Evolutionary conservation across 2,113 vertebrate genomes (phyloP).

Genomic region (Columbina picui): DNA sequence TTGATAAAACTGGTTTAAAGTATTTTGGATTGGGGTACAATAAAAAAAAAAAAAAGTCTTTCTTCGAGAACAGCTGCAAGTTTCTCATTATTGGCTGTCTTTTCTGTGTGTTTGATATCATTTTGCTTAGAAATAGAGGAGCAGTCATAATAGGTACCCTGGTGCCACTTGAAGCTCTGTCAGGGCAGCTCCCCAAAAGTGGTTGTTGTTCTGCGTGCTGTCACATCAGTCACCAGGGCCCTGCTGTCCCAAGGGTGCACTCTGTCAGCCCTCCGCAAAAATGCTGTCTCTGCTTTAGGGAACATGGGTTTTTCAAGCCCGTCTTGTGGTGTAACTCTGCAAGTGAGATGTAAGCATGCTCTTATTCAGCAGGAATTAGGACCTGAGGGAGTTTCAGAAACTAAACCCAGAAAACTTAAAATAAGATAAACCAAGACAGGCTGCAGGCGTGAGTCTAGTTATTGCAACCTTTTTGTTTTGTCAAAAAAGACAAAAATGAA

Average conservation of each 20-base stretch:
- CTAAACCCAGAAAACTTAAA: neutral
- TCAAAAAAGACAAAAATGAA: neutral
- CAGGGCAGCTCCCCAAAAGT: constrained; percentile 50
- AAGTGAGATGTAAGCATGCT: neutral
- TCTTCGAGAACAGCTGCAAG: constrained; percentile 71
- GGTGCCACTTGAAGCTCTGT: constrained; percentile 64
- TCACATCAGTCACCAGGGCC: neutral
- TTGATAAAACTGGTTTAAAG: constrained; percentile 78
- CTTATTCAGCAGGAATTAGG: constrained; percentile 14
- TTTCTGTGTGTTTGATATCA: constrained; percentile 62
- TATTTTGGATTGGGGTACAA: constrained; percentile 75
- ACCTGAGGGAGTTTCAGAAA: neutral
- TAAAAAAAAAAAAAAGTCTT: constrained; percentile 56
- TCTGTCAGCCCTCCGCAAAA: neutral
- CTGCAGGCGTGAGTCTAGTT: neutral
- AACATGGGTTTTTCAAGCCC: neutral
- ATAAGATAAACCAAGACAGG: neutral
- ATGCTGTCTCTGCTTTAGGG: neutral
- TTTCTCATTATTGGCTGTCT: constrained; percentile 68
- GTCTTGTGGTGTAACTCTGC: neutral
- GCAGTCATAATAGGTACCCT: constrained; percentile 56
- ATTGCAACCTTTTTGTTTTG: neutral
- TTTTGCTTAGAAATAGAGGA: constrained; percentile 67
- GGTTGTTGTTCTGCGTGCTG: constrained; percentile 33
- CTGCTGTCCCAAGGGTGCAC: neutral